Conservation (phyloP, 2,888 invertebrate species). For the Hermaeophaga mercurialis region DNA sequence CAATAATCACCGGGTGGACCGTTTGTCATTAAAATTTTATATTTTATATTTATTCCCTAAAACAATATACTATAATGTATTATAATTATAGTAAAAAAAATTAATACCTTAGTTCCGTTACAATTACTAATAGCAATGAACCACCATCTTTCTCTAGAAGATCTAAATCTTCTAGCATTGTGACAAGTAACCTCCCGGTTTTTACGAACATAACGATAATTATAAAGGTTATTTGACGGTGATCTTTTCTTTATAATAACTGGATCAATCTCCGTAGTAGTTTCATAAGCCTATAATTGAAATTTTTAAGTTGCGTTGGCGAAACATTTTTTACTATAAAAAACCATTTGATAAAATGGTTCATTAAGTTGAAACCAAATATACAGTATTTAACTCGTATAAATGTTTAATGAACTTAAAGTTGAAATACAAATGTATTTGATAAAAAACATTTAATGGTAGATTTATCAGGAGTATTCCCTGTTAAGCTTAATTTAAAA, state of each 20-base stretch:
- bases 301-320: not conserved
- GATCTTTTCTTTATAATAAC: conserved; percentile 48
- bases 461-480: too few species aligned
- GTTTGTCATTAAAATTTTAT: conserved; percentile 87
- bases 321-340: too few species aligned
- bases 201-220: conserved; percentile 41
- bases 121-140: conserved; percentile 87
- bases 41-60: conserved; percentile 78
- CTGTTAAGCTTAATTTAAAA: too few species aligned
- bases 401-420: too few species aligned
- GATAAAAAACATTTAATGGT: too few species aligned
- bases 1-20: conserved; percentile 79
- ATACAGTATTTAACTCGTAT: too few species aligned
- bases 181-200: conserved; percentile 62
- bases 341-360: too few species aligned
- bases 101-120: conserved; percentile 65
- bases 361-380: too few species aligned
- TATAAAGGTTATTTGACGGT: conserved; percentile 55
- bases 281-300: not conserved
- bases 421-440: too few species aligned
- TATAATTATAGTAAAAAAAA: not conserved
- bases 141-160: conserved; percentile 92
- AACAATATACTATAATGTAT: too few species aligned
- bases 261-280: not conserved
- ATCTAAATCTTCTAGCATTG: conserved; percentile 74